Conservation (phyloP, 2,888 invertebrate genomes). For the Bellardia pandia region DNA sequence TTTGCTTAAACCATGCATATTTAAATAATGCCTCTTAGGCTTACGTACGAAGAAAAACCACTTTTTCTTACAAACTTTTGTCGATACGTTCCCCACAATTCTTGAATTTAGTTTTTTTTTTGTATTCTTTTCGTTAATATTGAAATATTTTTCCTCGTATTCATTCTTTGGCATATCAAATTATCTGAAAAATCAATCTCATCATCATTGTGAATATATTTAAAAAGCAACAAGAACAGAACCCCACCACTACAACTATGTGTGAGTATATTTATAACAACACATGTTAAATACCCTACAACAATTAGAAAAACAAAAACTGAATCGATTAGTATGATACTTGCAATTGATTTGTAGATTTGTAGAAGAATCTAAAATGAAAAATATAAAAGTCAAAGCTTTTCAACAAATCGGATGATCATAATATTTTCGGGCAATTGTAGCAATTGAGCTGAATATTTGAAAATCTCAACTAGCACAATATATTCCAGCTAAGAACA, state of each 20-base stretch:
- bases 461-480: no score
- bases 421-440: no score
- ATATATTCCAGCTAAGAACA: no score
- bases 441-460: no score
- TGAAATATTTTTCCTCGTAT: conserved; percentile 55
- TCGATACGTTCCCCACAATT: conserved; percentile 6
- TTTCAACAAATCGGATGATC: no score
- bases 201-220: conserved; percentile 46
- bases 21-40: conserved; percentile 65
- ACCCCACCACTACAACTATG: neutral
- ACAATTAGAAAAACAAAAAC: neutral
- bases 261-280: conserved; percentile 19
- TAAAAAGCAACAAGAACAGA: conserved; percentile 34
- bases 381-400: no score
- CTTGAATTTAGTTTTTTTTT: conserved; percentile 30
- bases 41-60: conserved; percentile 47
- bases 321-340: no score
- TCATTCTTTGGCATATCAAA: conserved; percentile 56
- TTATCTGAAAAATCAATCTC: conserved; percentile 66
- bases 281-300: conserved; percentile 33
- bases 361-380: no score
- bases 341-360: no score
- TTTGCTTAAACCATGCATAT: conserved; percentile 64
- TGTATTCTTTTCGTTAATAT: conserved; percentile 31
- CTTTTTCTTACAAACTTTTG: conserved; percentile 39